These are phyloP conservation scores for Drosophila leontia DNA, from an alignment of 1,140 invertebrate genomes.

Conservation along the genomic window DNA sequence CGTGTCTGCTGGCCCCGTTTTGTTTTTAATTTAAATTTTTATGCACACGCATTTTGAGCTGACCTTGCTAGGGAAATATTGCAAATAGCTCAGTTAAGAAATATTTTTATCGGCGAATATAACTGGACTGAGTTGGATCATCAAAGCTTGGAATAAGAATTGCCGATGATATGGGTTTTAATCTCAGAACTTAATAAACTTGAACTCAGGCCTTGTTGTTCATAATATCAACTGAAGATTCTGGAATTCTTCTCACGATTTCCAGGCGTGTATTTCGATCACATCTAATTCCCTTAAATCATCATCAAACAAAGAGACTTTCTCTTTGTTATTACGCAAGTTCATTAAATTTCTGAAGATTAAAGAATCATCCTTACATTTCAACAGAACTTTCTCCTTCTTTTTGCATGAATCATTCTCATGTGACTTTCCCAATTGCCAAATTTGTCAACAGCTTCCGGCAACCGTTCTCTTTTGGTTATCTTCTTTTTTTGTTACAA, in stretches of 20 bases:
- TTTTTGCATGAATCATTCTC: constrained; percentile 24
- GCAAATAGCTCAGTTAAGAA: constrained; percentile 7
- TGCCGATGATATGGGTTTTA: constrained; percentile 26
- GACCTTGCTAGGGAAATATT: constrained; percentile 20
- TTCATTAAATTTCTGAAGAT: constrained; percentile 22
- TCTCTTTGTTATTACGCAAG: constrained; percentile 49
- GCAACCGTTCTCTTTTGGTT: constrained; percentile 14
- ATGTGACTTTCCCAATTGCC: constrained; percentile 25
- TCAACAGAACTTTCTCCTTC: constrained; percentile 49
- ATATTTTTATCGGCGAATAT: constrained; percentile 17
- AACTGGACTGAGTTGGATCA: constrained; percentile 15
- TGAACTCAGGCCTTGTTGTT: constrained; percentile 18
- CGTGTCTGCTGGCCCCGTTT: constrained; percentile 27
- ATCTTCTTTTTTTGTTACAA: constrained; percentile 7
- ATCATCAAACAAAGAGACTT: constrained; percentile 45
- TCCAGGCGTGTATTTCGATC: background rate
- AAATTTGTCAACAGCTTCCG: constrained; percentile 53
- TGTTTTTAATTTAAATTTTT: constrained; percentile 5
- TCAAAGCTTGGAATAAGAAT: constrained; percentile 12
- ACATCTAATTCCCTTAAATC: constrained; percentile 4
- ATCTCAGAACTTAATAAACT: background rate
- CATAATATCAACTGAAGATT: background rate
- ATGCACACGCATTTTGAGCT: constrained; percentile 12
- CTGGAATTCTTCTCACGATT: background rate
- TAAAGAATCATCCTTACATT: constrained; percentile 33